phyloP scores from a whole-genome alignment of 64 coral and sea anemone genomes.

The Trachythela sp. region DNA sequence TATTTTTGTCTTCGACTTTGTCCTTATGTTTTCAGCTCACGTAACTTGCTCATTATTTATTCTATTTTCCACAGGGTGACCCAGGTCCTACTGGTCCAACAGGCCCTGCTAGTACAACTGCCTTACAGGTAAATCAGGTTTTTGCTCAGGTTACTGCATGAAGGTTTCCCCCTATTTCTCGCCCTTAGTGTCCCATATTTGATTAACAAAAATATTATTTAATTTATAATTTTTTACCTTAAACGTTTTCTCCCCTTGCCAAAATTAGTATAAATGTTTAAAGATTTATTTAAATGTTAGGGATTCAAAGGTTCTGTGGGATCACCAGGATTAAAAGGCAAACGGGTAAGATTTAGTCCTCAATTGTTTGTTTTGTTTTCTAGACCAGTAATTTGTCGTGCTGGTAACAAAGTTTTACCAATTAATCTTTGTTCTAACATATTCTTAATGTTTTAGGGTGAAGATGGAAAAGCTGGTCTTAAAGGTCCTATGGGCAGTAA shows the following conservation, averaged over 20 bases:
- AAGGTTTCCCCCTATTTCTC: too few species aligned
- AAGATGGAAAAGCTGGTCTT: not conserved
- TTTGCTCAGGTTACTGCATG: too few species aligned
- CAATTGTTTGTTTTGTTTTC: not conserved
- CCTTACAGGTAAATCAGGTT: not conserved
- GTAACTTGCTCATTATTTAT: not conserved
- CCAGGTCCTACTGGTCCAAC: not conserved
- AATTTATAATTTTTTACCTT: too few species aligned
- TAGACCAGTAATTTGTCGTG: not conserved
- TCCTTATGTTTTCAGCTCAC: too few species aligned
- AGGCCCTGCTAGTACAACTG: not conserved
- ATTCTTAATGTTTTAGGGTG: not conserved
- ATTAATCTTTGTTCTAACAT: not conserved
- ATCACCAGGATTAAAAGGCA: not conserved
- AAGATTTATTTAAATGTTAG: not conserved
- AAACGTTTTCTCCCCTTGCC: too few species aligned
- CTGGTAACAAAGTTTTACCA: not conserved
- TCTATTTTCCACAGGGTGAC: not conserved
- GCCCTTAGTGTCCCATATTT: too few species aligned
- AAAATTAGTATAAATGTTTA: too few species aligned
- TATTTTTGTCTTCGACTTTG: too few species aligned
- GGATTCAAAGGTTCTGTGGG: not conserved
- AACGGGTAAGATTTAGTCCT: not conserved
- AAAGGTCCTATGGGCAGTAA: not conserved
- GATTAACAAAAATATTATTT: too few species aligned